Base-by-base conservation (phyloP, 2,113 vertebrate genomes). In the Calonectris borealis region DNA sequence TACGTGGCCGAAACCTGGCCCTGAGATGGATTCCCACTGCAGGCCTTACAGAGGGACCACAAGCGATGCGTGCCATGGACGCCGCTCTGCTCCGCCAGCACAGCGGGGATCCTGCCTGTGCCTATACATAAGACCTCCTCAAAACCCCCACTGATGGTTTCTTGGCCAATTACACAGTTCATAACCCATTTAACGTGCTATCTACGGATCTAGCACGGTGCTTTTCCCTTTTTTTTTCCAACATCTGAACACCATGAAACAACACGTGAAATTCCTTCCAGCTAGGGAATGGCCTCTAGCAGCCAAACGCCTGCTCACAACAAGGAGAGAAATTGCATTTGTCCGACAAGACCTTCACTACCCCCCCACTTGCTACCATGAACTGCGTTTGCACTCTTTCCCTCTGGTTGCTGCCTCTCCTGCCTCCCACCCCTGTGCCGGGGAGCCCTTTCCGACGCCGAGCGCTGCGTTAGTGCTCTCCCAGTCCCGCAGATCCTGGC, bases 1-100 rank as follows among this genome's bases (percentile, higher is more conserved):
- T 46, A 46, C 38, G 5, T 26, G 64, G 27, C 52, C 18, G 2
- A 78, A 85, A 31, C 24, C 65, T 27, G 38, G 46, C 62, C 1
- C 15, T 8, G 34, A 27, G 46, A 10, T 5, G 46, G 31, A 26
- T 62, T 51, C 78, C 82, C 16, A 1, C 73, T 6, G 40, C 1
- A 2, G 49, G 25, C n/a, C 4, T 46, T 34, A 11, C 4, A 6
- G 61, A 7, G 38, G 16, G 26, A 66, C 29, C 51, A 21, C 31
- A 8, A 2, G 68, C 4, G 2, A 31, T 27, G 31, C 1, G 3
- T 44, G 58, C 84, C 49, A 7, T 54, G 44, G 51, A 29, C 12
- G 7, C 8, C 0, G 9, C 8, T 25, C 36, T 32, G 31, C 57
- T 71, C 54, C 0, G 0, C 60, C 78, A n/a, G 29, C 64, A 1